phyloP scores from a whole-genome alignment of 2,888 invertebrate genomes.

The Hedychridium roseum region DNA sequence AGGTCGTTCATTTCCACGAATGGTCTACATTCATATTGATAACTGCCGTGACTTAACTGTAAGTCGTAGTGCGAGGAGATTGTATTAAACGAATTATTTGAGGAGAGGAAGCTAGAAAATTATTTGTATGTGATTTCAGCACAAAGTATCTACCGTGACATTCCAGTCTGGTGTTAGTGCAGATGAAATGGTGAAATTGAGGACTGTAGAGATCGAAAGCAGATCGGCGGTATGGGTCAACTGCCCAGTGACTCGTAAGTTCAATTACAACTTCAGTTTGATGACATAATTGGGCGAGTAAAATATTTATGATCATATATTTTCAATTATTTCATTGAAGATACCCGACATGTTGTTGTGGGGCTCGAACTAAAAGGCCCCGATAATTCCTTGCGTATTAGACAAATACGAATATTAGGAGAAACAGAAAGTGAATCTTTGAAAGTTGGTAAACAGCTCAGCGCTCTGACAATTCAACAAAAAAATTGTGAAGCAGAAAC shows the following conservation, averaged over 20 bases:
- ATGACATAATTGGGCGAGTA: too few relatives aligned
- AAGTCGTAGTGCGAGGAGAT: constrained; percentile 60
- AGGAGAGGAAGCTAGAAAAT: too few relatives aligned
- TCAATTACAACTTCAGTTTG: too few relatives aligned
- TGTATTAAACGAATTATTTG: too few relatives aligned
- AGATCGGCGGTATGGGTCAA: constrained; percentile 91
- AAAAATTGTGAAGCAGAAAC: constrained; percentile 91
- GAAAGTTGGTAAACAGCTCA: constrained; percentile 66
- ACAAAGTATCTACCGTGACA: constrained; percentile 86
- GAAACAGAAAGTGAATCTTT: constrained; percentile 69
- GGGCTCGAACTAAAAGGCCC: constrained; percentile 90
- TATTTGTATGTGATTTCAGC: too few relatives aligned
- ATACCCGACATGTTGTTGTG: constrained; percentile 69
- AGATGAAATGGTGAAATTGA: constrained; percentile 82
- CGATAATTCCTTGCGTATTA: constrained; percentile 86
- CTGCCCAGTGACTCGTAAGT: constrained; percentile 78
- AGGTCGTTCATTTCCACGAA: constrained; percentile 72
- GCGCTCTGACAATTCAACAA: constrained; percentile 76
- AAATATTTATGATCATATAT: too few relatives aligned
- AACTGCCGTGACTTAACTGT: constrained; percentile 92
- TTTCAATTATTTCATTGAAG: constrained; percentile 47
- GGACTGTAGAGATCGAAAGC: constrained; percentile 85
- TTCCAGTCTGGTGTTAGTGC: constrained; percentile 84
- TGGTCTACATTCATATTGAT: constrained; percentile 90
- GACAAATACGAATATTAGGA: constrained; percentile 81